phyloP scores from a whole-genome alignment of 2,888 invertebrate genomes.

The Linyphia triangularis region DNA sequence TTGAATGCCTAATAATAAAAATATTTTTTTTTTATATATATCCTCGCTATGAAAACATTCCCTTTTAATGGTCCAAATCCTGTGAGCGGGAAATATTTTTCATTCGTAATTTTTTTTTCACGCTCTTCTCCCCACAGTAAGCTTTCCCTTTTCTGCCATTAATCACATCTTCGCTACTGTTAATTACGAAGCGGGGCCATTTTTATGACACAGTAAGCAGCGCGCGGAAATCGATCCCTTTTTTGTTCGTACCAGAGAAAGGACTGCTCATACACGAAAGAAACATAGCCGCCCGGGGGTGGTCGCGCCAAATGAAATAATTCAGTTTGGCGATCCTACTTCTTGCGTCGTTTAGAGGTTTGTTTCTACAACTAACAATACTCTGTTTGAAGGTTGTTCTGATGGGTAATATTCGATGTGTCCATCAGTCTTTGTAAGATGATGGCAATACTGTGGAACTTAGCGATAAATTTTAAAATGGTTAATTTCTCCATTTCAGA shows the following conservation, averaged over 20 bases:
- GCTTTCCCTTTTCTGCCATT: constrained; percentile 53
- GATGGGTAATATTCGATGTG: too few species aligned
- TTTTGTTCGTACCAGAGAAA: constrained; percentile 10
- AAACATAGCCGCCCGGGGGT: constrained; percentile 47
- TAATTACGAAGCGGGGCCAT: constrained; percentile 68
- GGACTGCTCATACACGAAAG: constrained; percentile 5
- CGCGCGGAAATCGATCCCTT: constrained; percentile 42
- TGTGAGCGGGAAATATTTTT: constrained; percentile 53
- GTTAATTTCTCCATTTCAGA: too few species aligned
- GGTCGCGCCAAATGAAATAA: constrained; percentile 23
- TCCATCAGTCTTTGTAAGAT: too few species aligned
- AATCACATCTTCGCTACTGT: constrained; percentile 69
- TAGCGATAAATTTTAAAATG: too few species aligned
- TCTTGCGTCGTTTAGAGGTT: neutral
- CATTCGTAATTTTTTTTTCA: constrained; percentile 51
- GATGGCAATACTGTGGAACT: too few species aligned
- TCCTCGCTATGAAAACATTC: constrained; percentile 61
- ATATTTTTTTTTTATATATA: constrained; percentile 15
- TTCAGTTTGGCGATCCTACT: constrained; percentile 36
- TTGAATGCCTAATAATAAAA: constrained; percentile 31
- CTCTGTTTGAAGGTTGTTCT: too few species aligned
- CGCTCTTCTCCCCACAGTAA: constrained; percentile 12
- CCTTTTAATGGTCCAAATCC: constrained; percentile 73
- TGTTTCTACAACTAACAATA: too few species aligned
- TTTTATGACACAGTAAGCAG: constrained; percentile 67